Conservation (phyloP, 2,113 vertebrate species). For the Notechis scutatus region DNA sequence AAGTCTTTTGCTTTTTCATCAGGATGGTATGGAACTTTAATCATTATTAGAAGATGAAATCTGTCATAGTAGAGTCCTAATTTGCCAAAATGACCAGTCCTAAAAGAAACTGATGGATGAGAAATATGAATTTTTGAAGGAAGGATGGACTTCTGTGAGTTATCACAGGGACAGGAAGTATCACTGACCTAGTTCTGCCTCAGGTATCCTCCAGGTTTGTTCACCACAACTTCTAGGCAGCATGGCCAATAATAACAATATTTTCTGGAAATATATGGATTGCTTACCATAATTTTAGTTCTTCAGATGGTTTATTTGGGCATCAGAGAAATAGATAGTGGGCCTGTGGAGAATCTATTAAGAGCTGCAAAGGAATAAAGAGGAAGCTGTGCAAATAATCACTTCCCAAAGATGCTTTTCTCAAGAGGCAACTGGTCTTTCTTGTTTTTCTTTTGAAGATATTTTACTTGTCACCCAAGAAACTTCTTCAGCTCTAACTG, state of each 20-base stretch:
- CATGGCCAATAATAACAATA: neutral
- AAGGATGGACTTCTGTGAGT: neutral
- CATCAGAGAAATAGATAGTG: neutral
- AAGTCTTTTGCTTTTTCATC: neutral
- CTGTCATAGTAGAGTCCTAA: neutral
- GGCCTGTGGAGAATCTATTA: neutral
- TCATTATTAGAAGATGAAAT: neutral
- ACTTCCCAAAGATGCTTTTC: neutral
- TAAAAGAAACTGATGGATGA: neutral
- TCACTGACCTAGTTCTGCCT: neutral
- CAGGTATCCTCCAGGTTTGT: neutral
- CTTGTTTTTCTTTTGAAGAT: too few species aligned
- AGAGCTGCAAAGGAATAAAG: neutral
- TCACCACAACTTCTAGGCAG: neutral
- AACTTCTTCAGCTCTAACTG: too few species aligned
- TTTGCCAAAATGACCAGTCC: neutral
- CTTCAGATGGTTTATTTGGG: neutral
- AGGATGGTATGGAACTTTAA: neutral
- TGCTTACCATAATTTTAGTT: neutral
- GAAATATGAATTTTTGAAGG: neutral
- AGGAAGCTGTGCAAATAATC: neutral
- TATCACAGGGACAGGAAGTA: neutral
- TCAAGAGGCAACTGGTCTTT: too few species aligned
- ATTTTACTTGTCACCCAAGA: too few species aligned
- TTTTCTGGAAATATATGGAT: neutral